Evolutionary conservation across 2,113 vertebrate genomes (phyloP).

Genomic region (Chloropsis cyanopogon): DNA sequence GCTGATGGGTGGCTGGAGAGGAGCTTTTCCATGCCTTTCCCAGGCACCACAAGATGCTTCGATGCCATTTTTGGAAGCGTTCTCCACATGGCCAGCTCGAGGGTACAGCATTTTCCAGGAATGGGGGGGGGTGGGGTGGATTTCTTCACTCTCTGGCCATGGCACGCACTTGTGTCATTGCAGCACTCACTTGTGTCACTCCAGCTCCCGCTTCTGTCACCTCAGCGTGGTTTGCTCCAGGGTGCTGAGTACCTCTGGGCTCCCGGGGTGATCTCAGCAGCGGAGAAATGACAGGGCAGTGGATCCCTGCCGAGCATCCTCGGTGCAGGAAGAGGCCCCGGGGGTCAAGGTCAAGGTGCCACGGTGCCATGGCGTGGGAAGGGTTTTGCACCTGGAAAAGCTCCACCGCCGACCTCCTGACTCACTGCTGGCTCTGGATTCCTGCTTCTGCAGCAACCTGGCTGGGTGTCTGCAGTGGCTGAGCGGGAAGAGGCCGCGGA

Average conservation of each 20-base stretch:
- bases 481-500: background rate
- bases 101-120: accelerated
- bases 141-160: background rate
- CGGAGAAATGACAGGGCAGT: background rate
- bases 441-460: background rate
- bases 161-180: background rate
- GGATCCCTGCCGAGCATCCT: background rate
- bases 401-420: background rate
- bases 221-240: background rate
- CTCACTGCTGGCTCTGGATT: background rate
- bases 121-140: background rate
- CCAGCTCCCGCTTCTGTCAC: background rate
- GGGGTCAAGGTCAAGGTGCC: background rate
- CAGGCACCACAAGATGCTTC: accelerated
- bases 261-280: background rate
- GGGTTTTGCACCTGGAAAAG: background rate
- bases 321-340: background rate
- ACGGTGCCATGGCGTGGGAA: accelerated
- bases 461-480: background rate
- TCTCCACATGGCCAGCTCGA: background rate
- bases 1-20: background rate
- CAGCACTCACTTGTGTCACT: background rate
- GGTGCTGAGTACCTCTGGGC: background rate
- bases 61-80: background rate
- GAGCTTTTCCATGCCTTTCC: background rate